Evolutionary conservation across 2,888 invertebrate species (phyloP), one percentile per base, ranked within the genome.

Genomic region (Caenorhabditis imperialis): DNA sequence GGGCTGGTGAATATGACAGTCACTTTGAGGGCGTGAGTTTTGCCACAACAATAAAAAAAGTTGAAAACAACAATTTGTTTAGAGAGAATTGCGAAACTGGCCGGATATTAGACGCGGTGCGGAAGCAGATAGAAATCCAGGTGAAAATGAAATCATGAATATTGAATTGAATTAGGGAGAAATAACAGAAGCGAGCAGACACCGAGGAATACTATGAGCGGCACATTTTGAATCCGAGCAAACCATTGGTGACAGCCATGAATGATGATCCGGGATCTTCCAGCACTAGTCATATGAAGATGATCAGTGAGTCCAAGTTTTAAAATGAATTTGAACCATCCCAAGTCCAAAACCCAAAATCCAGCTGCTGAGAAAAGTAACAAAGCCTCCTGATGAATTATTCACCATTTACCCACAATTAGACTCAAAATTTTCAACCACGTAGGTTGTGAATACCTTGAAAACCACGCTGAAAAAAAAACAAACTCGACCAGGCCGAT

Each of bases 151-250:
- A 57, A 48, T 14, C 8, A 20, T 48, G 4, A 35, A 44, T 65
- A 57, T 51, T 12, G 20, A 33, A 3, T 37, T 42, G 20, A 42
- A 18, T 38, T 23, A 42, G 25, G 18, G 38, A 14, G 18, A 48
- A 10, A 25, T 57, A 78, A 65, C 55, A 83, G 82, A 81, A 81
- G 76, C 62, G 86, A 33, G 83, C 84, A 20, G 86, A 86, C 57
- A 77, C 82, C 20, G 85, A 84, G 35, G 83, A 84, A 75, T 82
- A 84, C 69, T 84, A 79, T 35, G 76, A 77, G 42, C 53, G 77
- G 33, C 55, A 81, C 18, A 77, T 82, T 50, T 48, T 83, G 10
- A 77, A 78, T 47, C 74, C 78, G 1, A 75, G 73, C 25, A 83
- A 83, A 57, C 81, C 81, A 14, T 27, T 81, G 25, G 70, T 73